Evolutionary conservation across 2,888 invertebrate species (phyloP).

Genomic region (Platycheirus albimanus): DNA sequence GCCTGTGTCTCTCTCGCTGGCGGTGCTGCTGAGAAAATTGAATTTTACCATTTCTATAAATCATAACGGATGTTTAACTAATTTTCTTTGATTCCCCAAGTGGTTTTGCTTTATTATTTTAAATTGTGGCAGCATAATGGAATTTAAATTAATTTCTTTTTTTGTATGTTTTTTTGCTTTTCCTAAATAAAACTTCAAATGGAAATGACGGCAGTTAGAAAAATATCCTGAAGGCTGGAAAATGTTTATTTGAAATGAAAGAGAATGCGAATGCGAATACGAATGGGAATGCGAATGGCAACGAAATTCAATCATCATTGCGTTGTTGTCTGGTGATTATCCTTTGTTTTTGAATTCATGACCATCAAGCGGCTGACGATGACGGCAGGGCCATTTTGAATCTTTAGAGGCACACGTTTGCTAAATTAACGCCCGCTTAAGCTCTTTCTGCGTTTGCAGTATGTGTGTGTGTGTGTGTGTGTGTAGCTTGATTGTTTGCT

Average conservation of each 20-base stretch:
- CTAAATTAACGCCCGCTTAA: constrained; percentile 14
- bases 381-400: constrained; percentile 12
- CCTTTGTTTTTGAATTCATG: constrained; percentile 32
- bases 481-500: constrained; percentile 23
- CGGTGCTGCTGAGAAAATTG: not conserved
- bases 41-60: not conserved
- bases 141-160: not conserved
- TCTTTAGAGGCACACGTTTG: constrained; percentile 8
- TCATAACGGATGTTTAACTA: not conserved
- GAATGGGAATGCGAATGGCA: not conserved
- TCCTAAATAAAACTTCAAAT: not conserved
- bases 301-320: not conserved
- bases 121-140: not conserved
- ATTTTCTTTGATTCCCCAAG: not conserved
- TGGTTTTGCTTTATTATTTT: not conserved
- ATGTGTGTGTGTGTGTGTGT: not conserved
- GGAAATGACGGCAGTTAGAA: not conserved
- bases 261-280: not conserved
- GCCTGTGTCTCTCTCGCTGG: not conserved
- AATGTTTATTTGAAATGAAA: not conserved
- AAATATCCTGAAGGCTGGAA: not conserved
- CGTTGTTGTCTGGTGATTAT: not conserved
- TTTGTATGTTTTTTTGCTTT: too few relatives aligned
- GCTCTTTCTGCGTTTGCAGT: not conserved
- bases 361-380: too few relatives aligned